Evolutionary conservation across 2,113 vertebrate genomes (phyloP).

Genomic region (Macroglossus sobrinus): DNA sequence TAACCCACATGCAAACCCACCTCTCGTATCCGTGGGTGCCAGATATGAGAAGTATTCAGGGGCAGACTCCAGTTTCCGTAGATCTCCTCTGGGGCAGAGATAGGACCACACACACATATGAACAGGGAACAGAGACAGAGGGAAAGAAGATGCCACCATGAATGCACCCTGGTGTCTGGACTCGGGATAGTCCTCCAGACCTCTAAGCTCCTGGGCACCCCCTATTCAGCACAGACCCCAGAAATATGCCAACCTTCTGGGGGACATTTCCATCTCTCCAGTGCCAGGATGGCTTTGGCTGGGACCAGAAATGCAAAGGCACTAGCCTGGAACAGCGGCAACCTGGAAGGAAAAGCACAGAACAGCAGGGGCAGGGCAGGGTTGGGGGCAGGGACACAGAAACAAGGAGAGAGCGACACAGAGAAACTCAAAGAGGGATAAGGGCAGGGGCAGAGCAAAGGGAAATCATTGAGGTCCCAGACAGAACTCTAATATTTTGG

Average conservation of each 20-base stretch:
- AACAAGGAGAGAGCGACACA: not conserved
- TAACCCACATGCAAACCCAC: constrained; percentile 66
- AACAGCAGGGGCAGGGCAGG: not conserved
- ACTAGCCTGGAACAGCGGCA: constrained; percentile 92
- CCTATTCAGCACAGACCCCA: not conserved
- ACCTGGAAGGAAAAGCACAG: constrained; percentile 73
- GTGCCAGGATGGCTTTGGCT: constrained; percentile 88
- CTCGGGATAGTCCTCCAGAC: not conserved
- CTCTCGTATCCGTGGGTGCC: constrained; percentile 96
- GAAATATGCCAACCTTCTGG: constrained; percentile 81
- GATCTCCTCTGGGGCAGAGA: constrained; percentile 88
- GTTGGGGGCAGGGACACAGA: not conserved
- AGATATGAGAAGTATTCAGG: constrained; percentile 92
- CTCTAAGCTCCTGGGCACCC: not conserved
- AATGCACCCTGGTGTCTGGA: not conserved
- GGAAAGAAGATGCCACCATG: not conserved
- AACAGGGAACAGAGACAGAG: not conserved
- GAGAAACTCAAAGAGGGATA: not conserved
- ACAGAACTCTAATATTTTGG: not conserved
- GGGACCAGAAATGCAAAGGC: constrained; percentile 91
- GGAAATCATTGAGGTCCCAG: not conserved
- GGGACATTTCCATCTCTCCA: constrained; percentile 91
- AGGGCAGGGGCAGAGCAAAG: not conserved
- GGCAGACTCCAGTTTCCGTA: constrained; percentile 94
- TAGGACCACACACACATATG: not conserved